Conservation (phyloP, 2,113 vertebrate species). For the Lycaon pictus region DNA sequence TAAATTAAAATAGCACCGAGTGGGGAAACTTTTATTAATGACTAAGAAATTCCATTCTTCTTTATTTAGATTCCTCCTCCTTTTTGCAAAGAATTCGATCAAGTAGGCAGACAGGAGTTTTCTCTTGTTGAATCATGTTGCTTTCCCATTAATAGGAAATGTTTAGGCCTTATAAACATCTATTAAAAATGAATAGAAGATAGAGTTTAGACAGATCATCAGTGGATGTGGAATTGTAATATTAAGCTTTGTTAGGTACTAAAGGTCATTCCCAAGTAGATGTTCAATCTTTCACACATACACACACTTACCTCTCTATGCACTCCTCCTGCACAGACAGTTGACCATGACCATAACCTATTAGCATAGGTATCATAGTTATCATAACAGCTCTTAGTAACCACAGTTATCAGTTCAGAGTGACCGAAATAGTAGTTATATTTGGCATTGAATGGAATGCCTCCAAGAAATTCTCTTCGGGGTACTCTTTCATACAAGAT, state of each 20-base stretch:
- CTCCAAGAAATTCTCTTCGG: neutral
- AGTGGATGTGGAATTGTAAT: neutral
- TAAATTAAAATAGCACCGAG: neutral
- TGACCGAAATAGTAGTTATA: neutral
- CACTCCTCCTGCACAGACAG: neutral
- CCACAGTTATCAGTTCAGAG: neutral
- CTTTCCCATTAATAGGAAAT: neutral
- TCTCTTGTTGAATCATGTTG: constrained; percentile 5
- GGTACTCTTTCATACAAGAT: neutral
- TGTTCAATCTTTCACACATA: neutral
- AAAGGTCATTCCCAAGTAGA: neutral
- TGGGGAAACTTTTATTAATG: constrained; percentile 21
- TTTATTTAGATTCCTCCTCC: neutral
- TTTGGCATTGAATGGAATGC: constrained; percentile 31
- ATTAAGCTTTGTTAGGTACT: neutral
- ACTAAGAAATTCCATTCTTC: constrained; percentile 15
- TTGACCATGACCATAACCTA: neutral
- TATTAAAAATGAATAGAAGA: neutral
- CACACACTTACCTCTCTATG: neutral
- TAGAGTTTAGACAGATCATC: neutral
- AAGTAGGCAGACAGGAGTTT: neutral
- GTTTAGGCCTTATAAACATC: neutral
- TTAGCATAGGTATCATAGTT: neutral
- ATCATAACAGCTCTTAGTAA: neutral
- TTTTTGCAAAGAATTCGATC: constrained; percentile 13